Evolutionary conservation across 2,797 vertebrate genomes (phyloP).

Genomic region (Siniperca scherzeri): DNA sequence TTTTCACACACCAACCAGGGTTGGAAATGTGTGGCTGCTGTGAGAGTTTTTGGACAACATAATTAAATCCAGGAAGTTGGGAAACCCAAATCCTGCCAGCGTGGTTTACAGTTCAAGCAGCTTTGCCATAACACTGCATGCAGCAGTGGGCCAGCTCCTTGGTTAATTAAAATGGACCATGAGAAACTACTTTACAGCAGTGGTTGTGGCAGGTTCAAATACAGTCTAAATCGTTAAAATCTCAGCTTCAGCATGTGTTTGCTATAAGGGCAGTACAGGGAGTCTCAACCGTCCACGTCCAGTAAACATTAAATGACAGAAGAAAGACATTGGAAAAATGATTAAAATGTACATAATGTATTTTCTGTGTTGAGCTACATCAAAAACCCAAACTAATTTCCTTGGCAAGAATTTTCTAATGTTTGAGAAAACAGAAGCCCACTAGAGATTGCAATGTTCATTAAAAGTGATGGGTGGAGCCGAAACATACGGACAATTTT

Average conservation of each 20-base stretch:
- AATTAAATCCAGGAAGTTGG: constrained; percentile 68
- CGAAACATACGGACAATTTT: not conserved
- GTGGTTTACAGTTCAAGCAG: constrained; percentile 58
- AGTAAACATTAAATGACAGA: constrained; percentile 18
- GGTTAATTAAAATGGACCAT: constrained; percentile 61
- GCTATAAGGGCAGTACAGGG: constrained; percentile 37
- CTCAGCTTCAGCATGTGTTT: constrained; percentile 57
- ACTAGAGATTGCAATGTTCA: not conserved
- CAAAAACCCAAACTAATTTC: not conserved
- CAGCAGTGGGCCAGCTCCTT: constrained; percentile 28
- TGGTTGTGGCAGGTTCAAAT: constrained; percentile 44
- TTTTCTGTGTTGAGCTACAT: constrained; percentile 1
- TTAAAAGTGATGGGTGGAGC: not conserved
- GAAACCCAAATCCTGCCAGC: constrained; percentile 60
- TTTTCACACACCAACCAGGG: constrained; percentile 18
- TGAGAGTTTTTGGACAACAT: constrained; percentile 44
- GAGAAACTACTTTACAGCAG: constrained; percentile 50
- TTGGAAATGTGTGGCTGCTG: constrained; percentile 33
- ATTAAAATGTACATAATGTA: not conserved
- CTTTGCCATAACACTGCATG: constrained; percentile 52
- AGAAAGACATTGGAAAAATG: not conserved
- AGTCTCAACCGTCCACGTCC: constrained; percentile 11
- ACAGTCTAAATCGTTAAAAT: constrained; percentile 50
- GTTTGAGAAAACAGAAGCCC: not conserved
- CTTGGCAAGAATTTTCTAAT: not conserved